Evolutionary conservation across 2,797 vertebrate genomes (phyloP).

Genomic region (Sebastolobus altivelis): DNA sequence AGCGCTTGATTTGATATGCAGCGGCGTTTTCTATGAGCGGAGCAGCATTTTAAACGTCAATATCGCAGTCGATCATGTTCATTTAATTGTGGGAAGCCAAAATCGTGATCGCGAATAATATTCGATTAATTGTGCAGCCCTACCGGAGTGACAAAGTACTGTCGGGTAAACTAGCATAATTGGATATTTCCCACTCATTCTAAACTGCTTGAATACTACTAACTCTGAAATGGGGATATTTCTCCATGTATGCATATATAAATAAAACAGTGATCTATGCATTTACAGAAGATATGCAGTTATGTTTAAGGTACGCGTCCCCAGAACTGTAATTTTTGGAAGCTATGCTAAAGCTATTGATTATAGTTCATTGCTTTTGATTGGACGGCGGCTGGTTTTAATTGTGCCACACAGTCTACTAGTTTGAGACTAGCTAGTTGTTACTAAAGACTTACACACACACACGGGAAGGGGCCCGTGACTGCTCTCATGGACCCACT

Average conservation of each 20-base stretch:
- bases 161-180: neutral
- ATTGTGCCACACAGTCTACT: neutral
- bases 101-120: too few relatives aligned
- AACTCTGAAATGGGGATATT: neutral
- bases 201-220: neutral
- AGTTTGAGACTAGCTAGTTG: neutral
- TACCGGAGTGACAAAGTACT: neutral
- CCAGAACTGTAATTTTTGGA: neutral
- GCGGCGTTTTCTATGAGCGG: too few relatives aligned
- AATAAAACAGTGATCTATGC: neutral
- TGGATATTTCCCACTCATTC: neutral
- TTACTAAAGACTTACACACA: neutral
- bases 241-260: neutral
- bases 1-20: too few relatives aligned
- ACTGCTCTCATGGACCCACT: conserved; percentile 24
- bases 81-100: too few relatives aligned
- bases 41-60: too few relatives aligned
- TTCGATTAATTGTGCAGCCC: too few relatives aligned
- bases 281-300: neutral
- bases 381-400: neutral
- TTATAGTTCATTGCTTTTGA: neutral
- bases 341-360: neutral
- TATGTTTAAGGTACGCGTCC: neutral
- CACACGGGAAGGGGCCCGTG: neutral
- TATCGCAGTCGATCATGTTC: too few relatives aligned